Conservation (phyloP, 2,888 invertebrate genomes). For the Nomada ferruginata region DNA sequence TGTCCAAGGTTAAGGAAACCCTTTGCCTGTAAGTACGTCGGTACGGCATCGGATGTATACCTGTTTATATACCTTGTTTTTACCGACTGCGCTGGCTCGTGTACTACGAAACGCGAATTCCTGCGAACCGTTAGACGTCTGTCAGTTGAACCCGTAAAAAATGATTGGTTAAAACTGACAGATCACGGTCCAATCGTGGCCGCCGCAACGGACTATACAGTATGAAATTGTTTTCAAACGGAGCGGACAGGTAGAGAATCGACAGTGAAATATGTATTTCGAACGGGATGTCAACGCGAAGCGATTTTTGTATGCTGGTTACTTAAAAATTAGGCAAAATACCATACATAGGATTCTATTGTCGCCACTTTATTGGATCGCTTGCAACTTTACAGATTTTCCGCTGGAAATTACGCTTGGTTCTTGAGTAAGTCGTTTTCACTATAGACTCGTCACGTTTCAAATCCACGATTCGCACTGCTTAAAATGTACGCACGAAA, state of each 20-base stretch:
- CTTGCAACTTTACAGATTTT: not conserved
- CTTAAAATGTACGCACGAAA: not conserved
- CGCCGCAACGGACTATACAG: not conserved
- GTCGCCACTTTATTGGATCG: not conserved
- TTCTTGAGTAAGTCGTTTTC: not conserved
- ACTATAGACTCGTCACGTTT: not conserved
- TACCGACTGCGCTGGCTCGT: not conserved
- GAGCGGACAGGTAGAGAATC: not conserved
- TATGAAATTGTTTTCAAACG: conserved; percentile 1
- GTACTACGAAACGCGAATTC: not conserved
- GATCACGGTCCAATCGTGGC: conserved; percentile 26
- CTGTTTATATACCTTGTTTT: not conserved
- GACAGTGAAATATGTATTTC: not conserved
- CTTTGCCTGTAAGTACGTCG: conserved; percentile 51
- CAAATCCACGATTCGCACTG: not conserved
- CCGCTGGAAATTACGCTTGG: conserved; percentile 4
- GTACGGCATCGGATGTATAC: not conserved
- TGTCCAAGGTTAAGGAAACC: conserved; percentile 59
- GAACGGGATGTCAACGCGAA: not conserved
- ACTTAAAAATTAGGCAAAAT: not conserved
- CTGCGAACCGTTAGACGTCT: not conserved
- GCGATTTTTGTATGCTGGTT: not conserved
- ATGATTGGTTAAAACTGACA: conserved; percentile 29
- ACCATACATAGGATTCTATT: not conserved
- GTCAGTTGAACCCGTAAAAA: conserved; percentile 13